phyloP scores from a whole-genome alignment of 2,797 vertebrate genomes.

The Anisognathus igniventris region DNA sequence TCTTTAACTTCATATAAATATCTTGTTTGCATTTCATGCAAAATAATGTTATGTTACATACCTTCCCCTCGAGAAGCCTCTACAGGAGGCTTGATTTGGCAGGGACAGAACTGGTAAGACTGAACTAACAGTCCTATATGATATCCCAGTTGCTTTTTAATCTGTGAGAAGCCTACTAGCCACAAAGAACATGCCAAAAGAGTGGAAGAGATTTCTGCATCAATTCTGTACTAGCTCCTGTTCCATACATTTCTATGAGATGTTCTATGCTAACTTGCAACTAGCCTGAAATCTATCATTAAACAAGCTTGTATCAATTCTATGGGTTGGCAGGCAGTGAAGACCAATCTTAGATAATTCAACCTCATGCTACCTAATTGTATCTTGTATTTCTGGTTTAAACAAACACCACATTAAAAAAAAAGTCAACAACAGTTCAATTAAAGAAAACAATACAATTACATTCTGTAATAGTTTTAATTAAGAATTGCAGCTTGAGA shows the following conservation, averaged over 20 bases:
- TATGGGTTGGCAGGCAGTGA: not conserved
- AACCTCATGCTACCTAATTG: not conserved
- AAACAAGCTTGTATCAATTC: not conserved
- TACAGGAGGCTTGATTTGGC: not conserved
- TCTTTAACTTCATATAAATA: not conserved
- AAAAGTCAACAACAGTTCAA: not conserved
- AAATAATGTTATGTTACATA: not conserved
- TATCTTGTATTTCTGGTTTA: not conserved
- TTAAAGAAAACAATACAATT: not conserved
- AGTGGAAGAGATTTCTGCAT: not conserved
- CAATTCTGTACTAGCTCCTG: slow-evolving; percentile 6
- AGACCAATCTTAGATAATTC: slow-evolving; percentile 30
- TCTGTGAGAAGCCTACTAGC: slow-evolving; percentile 23
- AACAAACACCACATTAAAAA: not conserved
- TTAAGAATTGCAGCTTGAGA: not conserved
- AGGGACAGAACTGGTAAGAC: not conserved
- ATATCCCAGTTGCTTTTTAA: slow-evolving; percentile 1
- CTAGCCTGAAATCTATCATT: slow-evolving; percentile 8
- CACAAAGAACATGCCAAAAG: not conserved
- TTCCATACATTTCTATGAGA: not conserved
- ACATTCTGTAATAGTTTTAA: not conserved
- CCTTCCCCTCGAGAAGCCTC: not conserved
- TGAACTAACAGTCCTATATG: not conserved
- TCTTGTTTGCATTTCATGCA: not conserved
- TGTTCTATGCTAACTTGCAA: not conserved